Conservation (phyloP, 2,113 vertebrate genomes). For the Cheirogaleus medius region DNA sequence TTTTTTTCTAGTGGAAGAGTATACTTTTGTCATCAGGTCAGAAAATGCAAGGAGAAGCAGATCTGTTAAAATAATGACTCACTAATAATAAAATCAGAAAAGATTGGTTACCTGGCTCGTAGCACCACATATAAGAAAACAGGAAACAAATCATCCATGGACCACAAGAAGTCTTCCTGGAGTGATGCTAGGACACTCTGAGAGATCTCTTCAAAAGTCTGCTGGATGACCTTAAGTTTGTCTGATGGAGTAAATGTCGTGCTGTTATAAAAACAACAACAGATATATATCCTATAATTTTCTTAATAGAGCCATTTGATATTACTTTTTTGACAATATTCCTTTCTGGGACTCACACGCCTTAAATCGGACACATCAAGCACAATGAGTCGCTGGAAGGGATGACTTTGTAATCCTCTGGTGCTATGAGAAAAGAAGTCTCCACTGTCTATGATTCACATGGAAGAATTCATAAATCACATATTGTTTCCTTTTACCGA, state of each 20-base stretch:
- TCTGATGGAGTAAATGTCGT: slow-evolving; percentile 98
- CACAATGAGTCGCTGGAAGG: neutral
- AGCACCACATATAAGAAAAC: slow-evolving; percentile 99
- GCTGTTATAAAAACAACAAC: slow-evolving; percentile 81
- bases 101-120: slow-evolving; percentile 90
- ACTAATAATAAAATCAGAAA: neutral
- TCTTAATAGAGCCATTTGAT: neutral
- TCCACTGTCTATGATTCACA: neutral
- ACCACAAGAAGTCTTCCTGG: slow-evolving; percentile 97
- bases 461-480: neutral
- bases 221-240: slow-evolving; percentile 97
- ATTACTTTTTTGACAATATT: neutral
- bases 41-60: neutral
- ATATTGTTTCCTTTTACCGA: neutral
- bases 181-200: slow-evolving; percentile 93
- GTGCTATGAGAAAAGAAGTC: neutral
- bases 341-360: neutral
- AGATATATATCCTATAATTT: neutral
- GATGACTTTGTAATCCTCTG: neutral
- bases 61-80: neutral
- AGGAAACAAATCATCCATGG: slow-evolving; percentile 99
- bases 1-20: neutral
- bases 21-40: neutral
- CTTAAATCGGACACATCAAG: neutral
- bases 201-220: slow-evolving; percentile 98